Base-by-base conservation (phyloP, 2,888 invertebrate genomes). In the Syritta pipiens region DNA sequence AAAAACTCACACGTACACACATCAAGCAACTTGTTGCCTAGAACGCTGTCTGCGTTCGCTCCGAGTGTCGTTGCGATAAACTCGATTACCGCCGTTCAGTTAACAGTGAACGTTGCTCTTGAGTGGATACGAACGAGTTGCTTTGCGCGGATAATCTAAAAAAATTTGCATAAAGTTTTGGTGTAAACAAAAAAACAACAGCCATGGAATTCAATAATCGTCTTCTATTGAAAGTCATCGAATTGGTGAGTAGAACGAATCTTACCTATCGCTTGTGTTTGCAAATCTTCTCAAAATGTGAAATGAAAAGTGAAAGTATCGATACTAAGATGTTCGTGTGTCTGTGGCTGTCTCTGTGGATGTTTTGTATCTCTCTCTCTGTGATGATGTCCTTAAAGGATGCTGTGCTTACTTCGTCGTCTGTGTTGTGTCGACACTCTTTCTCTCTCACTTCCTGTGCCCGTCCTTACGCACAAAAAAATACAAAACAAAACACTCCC, bases 171-270 rank as follows among this genome's bases (percentile, higher is more conserved):
- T 42, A 24, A 24, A 35, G 5, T 26, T 67, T 28, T 19, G 46
- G 40, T 46, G 24, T 40, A 40, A 65, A 77, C 30, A 77, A 44
- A 46, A 30, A 20, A 20, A 24, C 22, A 65, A 37, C 42, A 46
- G 81, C 75, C 79, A 87, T 87, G 87, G 86, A 87, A 83, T 86
- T 87, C 76, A 87, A 87, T 82, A 88, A 88, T 84, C 87, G 87
- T 75, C 82, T 87, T 49, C 83, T 87, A 53, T 83, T 88, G 81
- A 87, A 87, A 85, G 84, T 87, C 69, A 86, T 88, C 68, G 88
- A 87, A 85, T 84, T 87, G 88, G 87, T 87, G 81, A 87, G 88
- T 84, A 75, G 49, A 19, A 3, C 37, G 19, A 6, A 9, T 6
- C 17, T 17, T 17, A 3, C 7, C 37, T 7, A 7, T 37, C 10